phyloP scores from a whole-genome alignment of 1,140 invertebrate genomes.

The Hirudo medicinalis region DNA sequence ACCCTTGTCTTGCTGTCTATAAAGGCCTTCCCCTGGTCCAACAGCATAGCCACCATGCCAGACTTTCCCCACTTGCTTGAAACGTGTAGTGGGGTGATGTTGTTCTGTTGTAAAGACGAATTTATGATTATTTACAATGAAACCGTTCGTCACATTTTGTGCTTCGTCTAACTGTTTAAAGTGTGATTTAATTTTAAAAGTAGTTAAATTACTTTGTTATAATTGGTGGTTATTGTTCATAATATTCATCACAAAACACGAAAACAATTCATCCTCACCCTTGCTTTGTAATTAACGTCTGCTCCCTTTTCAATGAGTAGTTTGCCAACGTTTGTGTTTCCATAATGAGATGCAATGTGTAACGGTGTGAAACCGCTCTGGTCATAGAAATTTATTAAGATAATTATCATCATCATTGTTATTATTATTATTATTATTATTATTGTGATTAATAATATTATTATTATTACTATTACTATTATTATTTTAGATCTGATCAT shows the following conservation, averaged over 20 bases:
- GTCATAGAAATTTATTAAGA: neutral
- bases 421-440: no score
- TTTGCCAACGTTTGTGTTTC: constrained; percentile 86
- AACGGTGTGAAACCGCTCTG: constrained; percentile 90
- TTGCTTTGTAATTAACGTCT: constrained; percentile 93
- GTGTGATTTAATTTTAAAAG: no score
- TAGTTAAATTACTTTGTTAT: no score
- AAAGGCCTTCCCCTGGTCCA: constrained; percentile 70
- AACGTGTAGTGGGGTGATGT: constrained; percentile 80
- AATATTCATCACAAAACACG: no score
- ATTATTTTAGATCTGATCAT: no score
- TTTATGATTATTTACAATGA: no score
- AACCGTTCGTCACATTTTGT: no score
- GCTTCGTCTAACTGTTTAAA: no score
- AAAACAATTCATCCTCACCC: constrained; percentile 45
- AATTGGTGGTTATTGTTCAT: no score
- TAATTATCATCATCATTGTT: constrained; percentile 40
- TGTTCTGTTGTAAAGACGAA: constrained; percentile 48
- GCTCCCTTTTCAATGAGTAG: constrained; percentile 85
- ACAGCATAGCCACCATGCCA: constrained; percentile 82
- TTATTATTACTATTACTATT: constrained; percentile 40
- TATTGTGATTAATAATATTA: neutral
- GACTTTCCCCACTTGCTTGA: constrained; percentile 97
- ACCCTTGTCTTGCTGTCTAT: constrained; percentile 34
- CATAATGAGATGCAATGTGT: constrained; percentile 96